phyloP scores from a whole-genome alignment of 2,888 invertebrate genomes.

The Amphipoea lucens region DNA sequence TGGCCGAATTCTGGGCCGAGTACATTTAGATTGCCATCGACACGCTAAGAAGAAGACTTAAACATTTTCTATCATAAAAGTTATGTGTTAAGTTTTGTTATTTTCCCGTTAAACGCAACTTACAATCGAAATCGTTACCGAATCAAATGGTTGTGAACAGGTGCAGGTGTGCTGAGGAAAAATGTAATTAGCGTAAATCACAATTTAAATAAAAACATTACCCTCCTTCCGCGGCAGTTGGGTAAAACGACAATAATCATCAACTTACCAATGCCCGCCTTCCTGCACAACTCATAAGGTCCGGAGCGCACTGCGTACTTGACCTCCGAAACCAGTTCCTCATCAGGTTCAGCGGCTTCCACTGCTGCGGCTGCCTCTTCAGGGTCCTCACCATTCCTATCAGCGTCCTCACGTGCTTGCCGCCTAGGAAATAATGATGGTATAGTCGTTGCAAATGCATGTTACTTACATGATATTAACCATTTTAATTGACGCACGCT shows the following conservation, averaged over 20 bases:
- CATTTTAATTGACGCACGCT: not conserved
- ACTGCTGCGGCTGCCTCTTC: slow-evolving; percentile 91
- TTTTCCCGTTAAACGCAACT: too few relatives aligned
- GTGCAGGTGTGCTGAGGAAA: too few relatives aligned
- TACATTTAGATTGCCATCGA: too few relatives aligned
- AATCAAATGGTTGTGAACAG: too few relatives aligned
- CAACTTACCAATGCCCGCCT: slow-evolving; percentile 93
- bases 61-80: too few relatives aligned
- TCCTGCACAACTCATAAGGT: slow-evolving; percentile 96
- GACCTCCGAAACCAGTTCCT: slow-evolving; percentile 91
- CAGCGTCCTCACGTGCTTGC: slow-evolving; percentile 86
- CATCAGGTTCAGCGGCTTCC: slow-evolving; percentile 88
- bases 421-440: slow-evolving; percentile 43
- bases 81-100: too few relatives aligned
- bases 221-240: too few relatives aligned
- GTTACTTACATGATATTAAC: not conserved
- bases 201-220: too few relatives aligned
- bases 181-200: too few relatives aligned
- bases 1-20: too few relatives aligned
- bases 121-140: too few relatives aligned
- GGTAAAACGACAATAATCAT: not conserved
- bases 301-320: slow-evolving; percentile 97
- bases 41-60: too few relatives aligned
- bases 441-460: not conserved
- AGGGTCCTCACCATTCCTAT: slow-evolving; percentile 92